Base-by-base conservation (phyloP, 2,888 invertebrate species). In the Eilema griseolum region DNA sequence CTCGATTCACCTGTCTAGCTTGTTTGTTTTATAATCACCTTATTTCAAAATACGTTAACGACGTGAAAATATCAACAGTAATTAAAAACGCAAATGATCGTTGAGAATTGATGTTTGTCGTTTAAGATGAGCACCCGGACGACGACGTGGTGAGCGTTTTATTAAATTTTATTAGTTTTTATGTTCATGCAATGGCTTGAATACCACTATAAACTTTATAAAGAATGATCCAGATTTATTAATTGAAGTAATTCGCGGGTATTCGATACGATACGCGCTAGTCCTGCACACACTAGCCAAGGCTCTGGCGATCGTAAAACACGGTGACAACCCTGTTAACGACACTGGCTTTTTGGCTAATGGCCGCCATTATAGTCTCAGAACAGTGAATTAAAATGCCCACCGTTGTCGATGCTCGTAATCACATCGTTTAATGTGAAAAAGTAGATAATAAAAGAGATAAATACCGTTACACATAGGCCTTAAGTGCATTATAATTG, bases 11-110 rank as follows among this genome's bases (percentile, higher is more conserved):
- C 94, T 95, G 95, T 93, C 93, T 91, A 89, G 87, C 88, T 80
- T 92, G 90, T 94, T 94, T 93, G 90, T 91, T 94, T 92, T 89
- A 91, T 92, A 92, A 92, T 89, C 85, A 86, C 86, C 88, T 89
- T 88, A 89, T 88, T 88, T 89, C 86, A 84, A 87, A 89, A 91
- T 90, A 89, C 85, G 88, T 92, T 93, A 93, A 95, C 91, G 92
- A 94, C 88, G 92, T 92, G 92, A 93, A 94, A 94, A 93, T 92
- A 93, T 93, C 89, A 92, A 91, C 90, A 90, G 88, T 92, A 92
- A 94, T 94, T 94, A 83, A 93, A 92, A 92, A 92, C 86, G 90
- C 91, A 91, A 92, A 93, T 89, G 88, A 86, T 90, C 84, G 82
- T 78, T 76, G 82, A 82, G 86, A 89, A 92, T 90, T 89, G 88